Evolutionary conservation across 2,113 vertebrate genomes (phyloP), one percentile per base, ranked within the genome.

Genomic region (Semnornis frantzii): DNA sequence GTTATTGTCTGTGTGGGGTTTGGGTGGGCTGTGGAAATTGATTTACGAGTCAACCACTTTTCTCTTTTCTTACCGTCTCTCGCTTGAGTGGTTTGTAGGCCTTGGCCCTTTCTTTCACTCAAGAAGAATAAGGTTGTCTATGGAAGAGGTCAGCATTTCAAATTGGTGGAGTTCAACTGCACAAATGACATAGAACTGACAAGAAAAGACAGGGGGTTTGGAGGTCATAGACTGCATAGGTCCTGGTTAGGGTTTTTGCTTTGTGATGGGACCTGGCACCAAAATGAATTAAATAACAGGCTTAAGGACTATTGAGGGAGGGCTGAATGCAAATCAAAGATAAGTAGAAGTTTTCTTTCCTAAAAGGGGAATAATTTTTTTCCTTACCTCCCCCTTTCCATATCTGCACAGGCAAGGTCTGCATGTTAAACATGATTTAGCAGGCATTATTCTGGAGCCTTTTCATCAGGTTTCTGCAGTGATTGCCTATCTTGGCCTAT

Each of bases 311-410:
- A 98, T 98, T 98, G 98, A 98, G 97, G 95, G 98, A 98, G 95
- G 96, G 88, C 97, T 98, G 98, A 98, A 98, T 98, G 98, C 98
- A 98, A 98, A 98, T 98, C 98, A 98, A 98, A 98, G 98, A 98
- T 98, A 98, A 98, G 98, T 98, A 98, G 97, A 98, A 98, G 98
- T 98, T 98, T 98, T 98, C 98, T 98, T 98, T 98, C 97, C 98
- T 98, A 97, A 98, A 98, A 98, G 97, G 96, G 96, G 97, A 97
- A 94, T 96, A 97, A 95, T 97, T 98, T 97, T 97, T 97, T 96
- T 88, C 83, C 94, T 95, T 97, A 96, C 92, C 90, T 95, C 96
- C 97, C 96, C 96, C 94, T 90, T 97, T 98, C 97, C 98, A 97
- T 98, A 98, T 98, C 98, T 98, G 94, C 82, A 90, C 97, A 89